These are phyloP conservation scores for Enoplosus armatus DNA, from an alignment of 2,797 vertebrate species.

Conservation along the genomic window DNA sequence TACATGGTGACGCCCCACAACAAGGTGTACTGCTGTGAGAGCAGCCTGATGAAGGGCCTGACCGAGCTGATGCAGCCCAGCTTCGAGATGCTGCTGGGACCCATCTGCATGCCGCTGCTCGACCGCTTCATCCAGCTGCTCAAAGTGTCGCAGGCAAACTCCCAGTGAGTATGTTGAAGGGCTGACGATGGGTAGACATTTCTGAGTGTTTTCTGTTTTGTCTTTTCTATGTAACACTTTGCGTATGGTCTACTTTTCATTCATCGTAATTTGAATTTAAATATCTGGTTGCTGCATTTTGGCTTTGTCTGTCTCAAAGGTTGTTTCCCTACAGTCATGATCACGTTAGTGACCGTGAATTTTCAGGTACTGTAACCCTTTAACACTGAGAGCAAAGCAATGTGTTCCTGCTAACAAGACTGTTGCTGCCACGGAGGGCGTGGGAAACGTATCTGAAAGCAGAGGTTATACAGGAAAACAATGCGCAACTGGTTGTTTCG, in stretches of 20 bases:
- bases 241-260: neutral
- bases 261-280: neutral
- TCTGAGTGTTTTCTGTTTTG: too few species aligned
- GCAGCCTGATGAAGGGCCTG: constrained; percentile 95
- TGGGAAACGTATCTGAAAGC: neutral
- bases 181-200: too few species aligned
- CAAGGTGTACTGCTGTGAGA: constrained; percentile 98
- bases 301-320: neutral
- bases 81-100: constrained; percentile 95
- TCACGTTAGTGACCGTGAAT: neutral
- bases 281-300: neutral
- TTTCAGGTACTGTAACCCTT: neutral
- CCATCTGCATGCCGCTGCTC: constrained; percentile 95
- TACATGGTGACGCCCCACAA: constrained; percentile 98
- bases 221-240: neutral
- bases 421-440: too few species aligned
- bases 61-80: constrained; percentile 97
- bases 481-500: neutral
- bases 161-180: constrained; percentile 85
- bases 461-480: neutral
- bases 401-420: constrained; percentile 6
- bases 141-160: constrained; percentile 93
- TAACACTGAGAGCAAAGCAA: neutral
- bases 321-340: neutral
- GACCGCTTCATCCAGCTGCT: constrained; percentile 96